These are phyloP conservation scores for Podarcis raffonei DNA, from an alignment of 2,113 vertebrate species.

Conservation along the genomic window DNA sequence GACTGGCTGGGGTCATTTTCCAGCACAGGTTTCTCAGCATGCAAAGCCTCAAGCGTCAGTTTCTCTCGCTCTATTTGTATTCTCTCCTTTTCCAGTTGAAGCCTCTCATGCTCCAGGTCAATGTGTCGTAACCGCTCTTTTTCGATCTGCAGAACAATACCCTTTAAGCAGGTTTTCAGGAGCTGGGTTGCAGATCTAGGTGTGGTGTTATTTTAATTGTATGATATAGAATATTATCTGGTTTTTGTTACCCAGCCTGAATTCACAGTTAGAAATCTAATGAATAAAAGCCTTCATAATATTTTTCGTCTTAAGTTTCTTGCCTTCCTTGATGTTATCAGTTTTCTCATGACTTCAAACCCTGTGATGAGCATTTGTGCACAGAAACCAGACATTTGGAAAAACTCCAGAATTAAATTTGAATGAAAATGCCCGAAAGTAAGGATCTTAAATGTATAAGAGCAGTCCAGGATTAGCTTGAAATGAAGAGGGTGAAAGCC, in stretches of 20 bases:
- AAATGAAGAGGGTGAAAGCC: neutral
- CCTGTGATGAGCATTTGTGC: neutral
- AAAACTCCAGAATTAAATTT: neutral
- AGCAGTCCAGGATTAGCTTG: neutral
- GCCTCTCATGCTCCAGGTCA: constrained; percentile 85
- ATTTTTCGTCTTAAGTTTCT: neutral
- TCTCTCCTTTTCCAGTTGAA: constrained; percentile 89
- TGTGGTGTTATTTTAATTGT: too few species aligned
- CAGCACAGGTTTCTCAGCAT: constrained; percentile 74
- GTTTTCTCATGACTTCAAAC: neutral
- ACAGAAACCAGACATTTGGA: neutral
- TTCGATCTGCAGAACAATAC: constrained; percentile 75
- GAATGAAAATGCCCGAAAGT: neutral
- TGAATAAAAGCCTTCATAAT: neutral
- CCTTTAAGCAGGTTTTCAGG: too few species aligned
- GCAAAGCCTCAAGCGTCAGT: constrained; percentile 80
- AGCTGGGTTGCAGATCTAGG: too few species aligned
- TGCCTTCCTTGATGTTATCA: neutral
- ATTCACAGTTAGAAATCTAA: neutral
- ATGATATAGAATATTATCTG: too few species aligned
- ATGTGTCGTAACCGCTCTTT: constrained; percentile 85
- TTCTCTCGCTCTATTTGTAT: constrained; percentile 89
- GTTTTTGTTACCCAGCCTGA: too few species aligned
- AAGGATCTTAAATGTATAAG: neutral
- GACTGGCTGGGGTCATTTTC: constrained; percentile 76